Evolutionary conservation across 2,888 invertebrate species (phyloP), one percentile per base, ranked within the genome.

Genomic region (Drosophila barbarae): DNA sequence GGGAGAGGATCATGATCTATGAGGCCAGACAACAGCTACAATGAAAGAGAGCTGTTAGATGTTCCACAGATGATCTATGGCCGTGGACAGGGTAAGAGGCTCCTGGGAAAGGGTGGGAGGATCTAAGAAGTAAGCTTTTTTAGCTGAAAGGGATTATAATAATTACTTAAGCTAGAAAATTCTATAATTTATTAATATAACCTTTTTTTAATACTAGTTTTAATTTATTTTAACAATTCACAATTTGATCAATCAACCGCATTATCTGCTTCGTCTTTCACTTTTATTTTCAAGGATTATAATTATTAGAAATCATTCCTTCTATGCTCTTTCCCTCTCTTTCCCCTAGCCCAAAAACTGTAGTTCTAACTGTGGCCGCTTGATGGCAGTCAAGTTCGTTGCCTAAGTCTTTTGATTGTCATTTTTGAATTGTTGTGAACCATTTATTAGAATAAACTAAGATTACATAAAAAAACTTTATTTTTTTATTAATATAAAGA

Each of bases 31-130:
- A 63, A 61, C 9, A 61, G 52, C 36, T 63, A 63, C 63, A 63
- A 61, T 52, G 23, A 36, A 39, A 59, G 56, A 52, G 38, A 50
- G 65, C 65, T 65, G 65, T 65, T 65, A 65, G 49, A 65, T 56
- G 54, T 65, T 65, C 47, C 42, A 55, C 5, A 49, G 65, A 56
- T 65, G 65, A 65, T 65, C 65, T 65, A 64, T 65, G 44, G 32
- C 8, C 15, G 18, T 9, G n/a, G 26, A 10, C 36, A 15, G 18
- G 50, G n/a, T n/a, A 6, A 51, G 30, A 26, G 36, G 42, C 50
- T 46, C 44, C 56, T 13, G 21, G 13, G 15, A 21, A 30, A 56
- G 15, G 42, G 5, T 23, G 35, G 13, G 10, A 35, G 5, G 18
- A 44, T 30, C 42, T 42, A 15, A 18, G 18, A 5, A 46, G 13